A percentile compares a stretch with the other conserved stretches of the same genome.
phyloP scores from a whole-genome alignment of 2,113 vertebrate species.

The Podiceps cristatus region DNA sequence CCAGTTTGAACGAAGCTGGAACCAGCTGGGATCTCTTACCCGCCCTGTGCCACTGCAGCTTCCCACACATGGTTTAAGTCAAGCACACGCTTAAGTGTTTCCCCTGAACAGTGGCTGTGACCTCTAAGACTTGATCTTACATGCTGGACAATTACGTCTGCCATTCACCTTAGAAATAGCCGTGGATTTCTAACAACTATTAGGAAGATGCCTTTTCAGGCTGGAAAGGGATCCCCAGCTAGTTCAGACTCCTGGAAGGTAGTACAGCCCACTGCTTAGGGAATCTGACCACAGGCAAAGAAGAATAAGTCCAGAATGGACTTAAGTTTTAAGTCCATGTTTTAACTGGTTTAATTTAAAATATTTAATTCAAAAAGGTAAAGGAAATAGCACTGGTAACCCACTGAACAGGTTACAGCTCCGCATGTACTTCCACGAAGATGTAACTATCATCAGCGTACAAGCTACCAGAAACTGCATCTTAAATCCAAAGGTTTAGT shows the following conservation, averaged over 20 bases:
- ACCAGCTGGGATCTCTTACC: background rate
- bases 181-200: background rate
- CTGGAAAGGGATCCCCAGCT: background rate
- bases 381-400: background rate
- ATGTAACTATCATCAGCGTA: background rate
- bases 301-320: background rate
- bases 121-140: background rate
- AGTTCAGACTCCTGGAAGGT: background rate
- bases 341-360: background rate
- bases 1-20: background rate
- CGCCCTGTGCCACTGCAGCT: background rate
- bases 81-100: background rate
- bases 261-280: too few species aligned
- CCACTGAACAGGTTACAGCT: background rate
- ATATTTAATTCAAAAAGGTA: background rate
- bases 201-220: background rate
- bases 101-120: background rate
- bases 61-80: background rate
- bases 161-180: background rate
- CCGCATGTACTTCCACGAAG: rapidly evolving
- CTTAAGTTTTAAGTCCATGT: background rate
- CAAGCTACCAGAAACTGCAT: background rate
- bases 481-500: background rate
- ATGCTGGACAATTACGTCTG: background rate
- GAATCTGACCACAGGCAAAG: background rate